A percentile compares a stretch with the other conserved stretches of the same genome.
These are phyloP conservation scores for Folsomia manolachei DNA, from an alignment of 2,888 invertebrate genomes.

Conservation along the genomic window DNA sequence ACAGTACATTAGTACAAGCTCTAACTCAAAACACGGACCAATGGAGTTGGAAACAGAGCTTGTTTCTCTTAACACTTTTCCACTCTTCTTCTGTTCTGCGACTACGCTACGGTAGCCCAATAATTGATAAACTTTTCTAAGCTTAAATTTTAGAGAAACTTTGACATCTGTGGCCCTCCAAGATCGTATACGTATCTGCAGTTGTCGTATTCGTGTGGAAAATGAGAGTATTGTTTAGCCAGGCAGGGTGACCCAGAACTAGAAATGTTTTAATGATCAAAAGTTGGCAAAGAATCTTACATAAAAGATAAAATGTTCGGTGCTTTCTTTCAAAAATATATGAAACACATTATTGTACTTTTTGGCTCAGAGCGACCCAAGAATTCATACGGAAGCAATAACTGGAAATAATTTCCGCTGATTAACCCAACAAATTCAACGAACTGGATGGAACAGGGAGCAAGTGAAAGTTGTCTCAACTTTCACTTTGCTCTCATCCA, in stretches of 20 bases:
- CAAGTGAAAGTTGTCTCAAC: neutral
- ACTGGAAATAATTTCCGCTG: neutral
- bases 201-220: neutral
- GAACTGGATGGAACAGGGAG: too few species aligned
- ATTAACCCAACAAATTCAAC: neutral
- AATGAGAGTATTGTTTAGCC: neutral
- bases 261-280: neutral
- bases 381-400: too few species aligned
- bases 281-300: neutral
- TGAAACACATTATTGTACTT: neutral
- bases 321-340: neutral
- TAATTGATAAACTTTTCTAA: conserved; percentile 4
- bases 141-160: neutral
- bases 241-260: neutral
- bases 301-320: neutral
- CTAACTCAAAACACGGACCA: too few species aligned
- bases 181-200: neutral
- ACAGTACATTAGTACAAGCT: too few species aligned
- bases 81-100: conserved; percentile 6
- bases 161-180: conserved; percentile 4
- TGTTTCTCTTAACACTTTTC: conserved; percentile 17
- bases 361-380: too few species aligned
- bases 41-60: too few species aligned
- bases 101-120: too few species aligned
- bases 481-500: neutral